Evolutionary conservation across 2,888 invertebrate genomes (phyloP), one percentile per base, ranked within the genome.

Genomic region (Phortica okadai): DNA sequence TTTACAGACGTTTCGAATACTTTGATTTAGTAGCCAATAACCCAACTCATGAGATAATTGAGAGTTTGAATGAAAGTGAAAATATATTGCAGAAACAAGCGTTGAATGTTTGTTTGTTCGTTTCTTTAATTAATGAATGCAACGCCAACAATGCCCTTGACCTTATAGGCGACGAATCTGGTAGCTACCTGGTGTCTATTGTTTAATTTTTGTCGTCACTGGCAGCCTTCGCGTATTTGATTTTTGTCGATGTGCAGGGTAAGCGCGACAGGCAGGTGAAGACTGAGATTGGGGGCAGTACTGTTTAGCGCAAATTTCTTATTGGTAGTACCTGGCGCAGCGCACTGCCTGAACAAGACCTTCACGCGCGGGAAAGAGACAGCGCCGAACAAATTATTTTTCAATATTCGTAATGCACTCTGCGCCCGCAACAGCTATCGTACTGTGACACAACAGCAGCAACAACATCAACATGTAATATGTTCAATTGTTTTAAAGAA

Each of bases 191-290:
- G 14, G 70, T 72, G 56, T 54, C 33, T 45, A 21, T 73, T 59
- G 77, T 75, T 80, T 78, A 50, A 70, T 25, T 77, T 78, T 78
- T 83, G 83, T 83, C 85, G 85, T 85, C 88, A 85, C 82, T 82
- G 82, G 80, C 78, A 86, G 83, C 85, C 86, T 88, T 85, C 87
- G 75, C 64, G 50, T 74, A 74, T 66, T 80, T 79, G 81, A 59
- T 74, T 73, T 69, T 69, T 44, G 4, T 16, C 6, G 16, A 25
- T 59, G 7, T 21, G n/a, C 25, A 59, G 10, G 25, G 59, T 59
- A 59, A 59, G 59, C 16, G 25, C n/a, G 62, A 7, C 21, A 62
- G 62, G 8, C 62, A 62, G 62, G 7, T 10, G 33, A 21, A 11
- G 6, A 62, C 1, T n/a, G 21, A 10, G n/a, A 25, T 44, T 44